Percentiles rank a stretch among this genome's conserved stretches.
Evolutionary conservation across 2,888 invertebrate genomes (phyloP).

Genomic region (Stenotaenia linearis): DNA sequence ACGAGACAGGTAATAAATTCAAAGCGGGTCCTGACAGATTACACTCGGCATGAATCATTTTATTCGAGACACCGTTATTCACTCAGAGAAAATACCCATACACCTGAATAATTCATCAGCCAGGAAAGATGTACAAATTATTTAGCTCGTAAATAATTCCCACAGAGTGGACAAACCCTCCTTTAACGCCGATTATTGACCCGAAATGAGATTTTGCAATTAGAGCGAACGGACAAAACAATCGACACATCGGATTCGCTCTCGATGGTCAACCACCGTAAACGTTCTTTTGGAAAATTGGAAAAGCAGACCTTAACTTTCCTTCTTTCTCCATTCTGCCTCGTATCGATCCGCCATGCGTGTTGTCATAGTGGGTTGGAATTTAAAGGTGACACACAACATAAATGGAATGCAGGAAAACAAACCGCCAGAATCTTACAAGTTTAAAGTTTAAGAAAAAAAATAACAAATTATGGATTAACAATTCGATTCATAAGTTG

Average conservation of each 20-base stretch:
- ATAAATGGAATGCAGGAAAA: neutral
- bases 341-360: neutral
- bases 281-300: slow-evolving; percentile 17
- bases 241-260: neutral
- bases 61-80: neutral
- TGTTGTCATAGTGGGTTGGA: neutral
- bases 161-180: neutral
- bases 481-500: neutral
- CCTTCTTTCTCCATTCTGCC: neutral
- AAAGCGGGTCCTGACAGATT: neutral
- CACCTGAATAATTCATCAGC: neutral
- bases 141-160: neutral
- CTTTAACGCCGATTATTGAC: neutral
- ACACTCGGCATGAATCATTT: neutral
- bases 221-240: neutral
- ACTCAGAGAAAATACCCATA: neutral
- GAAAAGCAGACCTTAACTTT: neutral
- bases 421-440: neutral
- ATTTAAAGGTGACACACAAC: neutral
- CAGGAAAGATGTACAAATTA: neutral
- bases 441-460: neutral
- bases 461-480: neutral
- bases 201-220: neutral
- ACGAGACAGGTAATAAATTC: neutral
- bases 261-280: neutral